Base-by-base conservation (phyloP, 1,140 invertebrate genomes). In the Paraescarpia echinospica region DNA sequence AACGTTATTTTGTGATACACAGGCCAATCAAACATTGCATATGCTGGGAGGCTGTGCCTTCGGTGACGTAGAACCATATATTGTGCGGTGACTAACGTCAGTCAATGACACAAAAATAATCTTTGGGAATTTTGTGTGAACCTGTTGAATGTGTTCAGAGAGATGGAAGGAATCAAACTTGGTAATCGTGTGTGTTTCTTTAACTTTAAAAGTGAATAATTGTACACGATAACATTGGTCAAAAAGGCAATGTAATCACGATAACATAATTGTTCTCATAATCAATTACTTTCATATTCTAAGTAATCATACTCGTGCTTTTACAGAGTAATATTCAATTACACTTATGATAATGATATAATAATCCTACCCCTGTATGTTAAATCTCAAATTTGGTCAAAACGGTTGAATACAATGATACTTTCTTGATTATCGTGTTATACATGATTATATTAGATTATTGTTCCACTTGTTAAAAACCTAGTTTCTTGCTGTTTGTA, bases 381-480 rank as follows among this genome's bases (percentile, higher is more conserved):
- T 41, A 92, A 41, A 51, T 92, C 35, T 92, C 35, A 92, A 35
- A 35, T 92, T 6, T 88, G 41, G 12, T 41, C 12, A 41, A 41
- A 41, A 41, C 12, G 12, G 41, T 41, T 41, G 34, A 31, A 34
- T 22, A 6, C 35, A 12, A 35, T 35, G 12, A 34, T 91, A 14
- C 5, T 9, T 35, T 91, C 35, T n/a, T 91, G 0, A 91, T 92
- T 48, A 90, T 31, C 1, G 22, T 41, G 51, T 2, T 41, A 41
- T 12, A 41, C 41, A 12, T 41, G 41, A 41, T 41, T 41, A 41
- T 41, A 41, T 41, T 41, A 41, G 41, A 41, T 41, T 12, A 41
- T 41, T 41, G 12, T n/a, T n/a, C n/a, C n/a, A n/a, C n/a, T n/a
- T 41, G 41, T 41, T 41, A 6, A 41, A 6, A 41, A n/a, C 77